Conservation (phyloP, 2,797 vertebrate genomes). For the Girardinus metallicus region DNA sequence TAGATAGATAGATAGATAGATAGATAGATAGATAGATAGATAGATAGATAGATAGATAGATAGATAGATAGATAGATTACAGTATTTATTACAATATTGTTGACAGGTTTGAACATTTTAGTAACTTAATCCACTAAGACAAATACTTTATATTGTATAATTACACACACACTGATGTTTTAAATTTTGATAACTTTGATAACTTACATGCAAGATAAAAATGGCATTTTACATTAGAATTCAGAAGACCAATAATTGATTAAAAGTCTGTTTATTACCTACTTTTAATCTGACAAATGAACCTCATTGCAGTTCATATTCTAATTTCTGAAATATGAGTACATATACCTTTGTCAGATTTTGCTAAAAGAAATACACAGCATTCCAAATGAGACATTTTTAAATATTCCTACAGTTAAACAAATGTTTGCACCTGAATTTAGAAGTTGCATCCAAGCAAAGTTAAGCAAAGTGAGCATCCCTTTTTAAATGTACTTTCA, state of each 20-base stretch:
- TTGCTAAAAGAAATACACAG: not conserved
- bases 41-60: no score
- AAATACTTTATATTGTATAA: not conserved
- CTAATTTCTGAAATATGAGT: not conserved
- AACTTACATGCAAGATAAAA: not conserved
- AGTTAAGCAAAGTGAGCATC: not conserved
- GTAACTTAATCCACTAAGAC: not conserved
- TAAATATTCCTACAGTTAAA: not conserved
- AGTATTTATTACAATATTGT: not conserved
- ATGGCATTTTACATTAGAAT: not conserved
- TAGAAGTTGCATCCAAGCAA: not conserved
- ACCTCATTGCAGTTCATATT: not conserved
- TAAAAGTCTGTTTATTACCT: not conserved
- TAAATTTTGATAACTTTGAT: not conserved
- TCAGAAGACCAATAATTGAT: not conserved
- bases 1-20: no score
- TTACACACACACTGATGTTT: not conserved
- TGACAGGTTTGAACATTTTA: not conserved
- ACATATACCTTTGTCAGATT: not conserved
- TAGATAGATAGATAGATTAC: no score
- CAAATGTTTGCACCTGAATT: not conserved
- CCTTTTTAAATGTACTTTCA: conserved; percentile 10
- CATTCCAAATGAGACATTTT: not conserved
- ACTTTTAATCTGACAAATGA: not conserved
- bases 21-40: no score